Percentiles rank a stretch among this genome's conserved stretches.
phyloP scores from a whole-genome alignment of 1,140 invertebrate genomes.

The Lanistes nyassanus region DNA sequence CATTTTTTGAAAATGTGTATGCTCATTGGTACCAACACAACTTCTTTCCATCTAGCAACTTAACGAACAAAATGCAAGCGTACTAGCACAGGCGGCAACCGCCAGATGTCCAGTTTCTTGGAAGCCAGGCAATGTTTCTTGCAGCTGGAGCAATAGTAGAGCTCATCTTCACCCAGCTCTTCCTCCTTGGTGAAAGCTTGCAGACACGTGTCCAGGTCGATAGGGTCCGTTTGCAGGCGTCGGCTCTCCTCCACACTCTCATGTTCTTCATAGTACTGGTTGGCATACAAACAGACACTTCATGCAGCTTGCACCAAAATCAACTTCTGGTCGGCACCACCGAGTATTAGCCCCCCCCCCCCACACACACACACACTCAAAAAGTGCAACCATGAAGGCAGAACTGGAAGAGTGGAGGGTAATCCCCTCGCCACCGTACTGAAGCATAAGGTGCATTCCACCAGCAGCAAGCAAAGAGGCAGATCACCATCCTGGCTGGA shows the following conservation, averaged over 20 bases:
- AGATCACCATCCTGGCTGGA: no score
- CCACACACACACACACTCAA: no score
- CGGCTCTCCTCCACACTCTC: conserved; percentile 76
- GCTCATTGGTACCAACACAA: background rate
- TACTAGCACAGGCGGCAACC: conserved; percentile 85
- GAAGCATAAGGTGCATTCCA: no score
- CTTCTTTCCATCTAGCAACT: background rate
- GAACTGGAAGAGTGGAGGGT: no score
- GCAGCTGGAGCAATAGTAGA: conserved; percentile 86
- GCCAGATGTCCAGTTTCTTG: conserved; percentile 91
- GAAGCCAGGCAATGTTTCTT: conserved; percentile 83
- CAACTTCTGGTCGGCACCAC: background rate
- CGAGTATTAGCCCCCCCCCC: no score
- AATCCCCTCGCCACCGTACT: no score
- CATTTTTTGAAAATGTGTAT: no score
- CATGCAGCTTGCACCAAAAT: background rate
- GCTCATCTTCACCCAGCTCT: conserved; percentile 79
- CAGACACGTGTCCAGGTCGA: conserved; percentile 81
- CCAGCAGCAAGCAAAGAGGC: no score
- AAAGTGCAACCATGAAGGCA: background rate
- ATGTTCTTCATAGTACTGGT: conserved; percentile 78
- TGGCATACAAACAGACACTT: no score
- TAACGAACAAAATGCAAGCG: conserved; percentile 52
- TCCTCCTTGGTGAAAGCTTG: conserved; percentile 88
- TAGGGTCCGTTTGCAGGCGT: conserved; percentile 79